These are phyloP conservation scores for Hyposoter dolosus DNA, from an alignment of 2,888 invertebrate genomes.

Conservation along the genomic window DNA sequence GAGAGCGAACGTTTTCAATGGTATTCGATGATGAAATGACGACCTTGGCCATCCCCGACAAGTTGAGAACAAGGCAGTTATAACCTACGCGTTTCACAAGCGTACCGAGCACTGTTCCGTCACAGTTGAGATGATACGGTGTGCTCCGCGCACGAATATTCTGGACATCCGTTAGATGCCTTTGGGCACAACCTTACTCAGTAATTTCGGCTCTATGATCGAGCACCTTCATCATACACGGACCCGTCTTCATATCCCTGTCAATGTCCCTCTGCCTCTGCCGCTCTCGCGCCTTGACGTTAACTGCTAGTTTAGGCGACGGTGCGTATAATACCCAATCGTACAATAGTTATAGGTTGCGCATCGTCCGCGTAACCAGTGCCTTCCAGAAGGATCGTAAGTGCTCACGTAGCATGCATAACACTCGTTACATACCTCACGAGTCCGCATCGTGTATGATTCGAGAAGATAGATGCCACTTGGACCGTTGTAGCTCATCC, in stretches of 20 bases:
- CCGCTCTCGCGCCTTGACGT: conserved; percentile 37
- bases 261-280: conserved; percentile 23
- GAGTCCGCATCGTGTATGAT: conserved; percentile 16
- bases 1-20: background rate
- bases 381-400: conserved; percentile 6
- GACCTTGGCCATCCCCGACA: background rate
- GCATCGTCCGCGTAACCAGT: conserved; percentile 13
- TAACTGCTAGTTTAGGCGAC: conserved; percentile 62
- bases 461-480: background rate
- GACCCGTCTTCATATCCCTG: conserved; percentile 37
- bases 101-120: background rate
- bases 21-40: background rate
- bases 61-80: background rate
- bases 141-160: background rate
- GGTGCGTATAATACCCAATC: conserved; percentile 68
- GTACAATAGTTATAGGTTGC: conserved; percentile 51
- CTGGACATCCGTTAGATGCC: background rate
- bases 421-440: conserved; percentile 25
- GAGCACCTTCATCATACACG: conserved; percentile 56
- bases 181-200: conserved; percentile 48
- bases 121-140: background rate
- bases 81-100: background rate
- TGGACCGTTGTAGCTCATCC: background rate
- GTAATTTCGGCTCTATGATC: conserved; percentile 61
- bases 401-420: conserved; percentile 59